phyloP scores from a whole-genome alignment of 2,113 vertebrate genomes.

The Fukomys damarensis region DNA sequence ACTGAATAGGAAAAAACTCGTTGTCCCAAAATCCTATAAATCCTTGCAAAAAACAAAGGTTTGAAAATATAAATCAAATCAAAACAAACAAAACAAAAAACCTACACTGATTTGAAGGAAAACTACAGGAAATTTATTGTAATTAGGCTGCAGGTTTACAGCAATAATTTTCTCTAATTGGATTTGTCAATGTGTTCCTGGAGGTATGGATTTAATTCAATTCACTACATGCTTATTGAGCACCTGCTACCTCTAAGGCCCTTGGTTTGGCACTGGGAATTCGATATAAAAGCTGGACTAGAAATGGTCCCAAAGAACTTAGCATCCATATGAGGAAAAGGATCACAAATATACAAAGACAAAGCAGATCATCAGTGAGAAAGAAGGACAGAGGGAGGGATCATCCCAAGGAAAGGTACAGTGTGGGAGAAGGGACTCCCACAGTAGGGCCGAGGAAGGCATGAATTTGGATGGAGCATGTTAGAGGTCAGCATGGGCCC shows the following conservation, averaged over 20 bases:
- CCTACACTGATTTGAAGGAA: conserved; percentile 57
- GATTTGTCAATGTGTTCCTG: conserved; percentile 65
- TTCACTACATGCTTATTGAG: conserved; percentile 18
- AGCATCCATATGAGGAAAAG: neutral
- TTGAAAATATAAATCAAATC: neutral
- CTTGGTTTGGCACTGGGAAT: conserved; percentile 5
- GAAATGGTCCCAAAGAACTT: neutral
- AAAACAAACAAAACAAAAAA: conserved; percentile 47
- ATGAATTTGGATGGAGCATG: neutral
- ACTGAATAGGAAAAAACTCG: neutral
- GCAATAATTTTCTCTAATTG: conserved; percentile 68
- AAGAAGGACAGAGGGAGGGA: too few relatives aligned
- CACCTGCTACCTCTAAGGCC: conserved; percentile 34
- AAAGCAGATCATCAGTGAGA: neutral
- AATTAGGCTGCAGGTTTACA: conserved; percentile 66
- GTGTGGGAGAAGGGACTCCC: neutral
- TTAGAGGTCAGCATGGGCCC: too few relatives aligned
- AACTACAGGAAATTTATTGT: conserved; percentile 60
- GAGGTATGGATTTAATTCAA: conserved; percentile 65
- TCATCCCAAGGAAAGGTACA: neutral
- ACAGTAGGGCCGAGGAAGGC: neutral
- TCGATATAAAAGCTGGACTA: neutral
- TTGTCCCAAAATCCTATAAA: conserved; percentile 59
- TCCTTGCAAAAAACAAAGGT: conserved; percentile 5
- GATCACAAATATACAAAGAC: neutral